Percentiles rank a stretch among this genome's conserved stretches.
These are phyloP conservation scores for Donacobius atricapilla DNA, from an alignment of 2,113 vertebrate genomes.

Conservation along the genomic window DNA sequence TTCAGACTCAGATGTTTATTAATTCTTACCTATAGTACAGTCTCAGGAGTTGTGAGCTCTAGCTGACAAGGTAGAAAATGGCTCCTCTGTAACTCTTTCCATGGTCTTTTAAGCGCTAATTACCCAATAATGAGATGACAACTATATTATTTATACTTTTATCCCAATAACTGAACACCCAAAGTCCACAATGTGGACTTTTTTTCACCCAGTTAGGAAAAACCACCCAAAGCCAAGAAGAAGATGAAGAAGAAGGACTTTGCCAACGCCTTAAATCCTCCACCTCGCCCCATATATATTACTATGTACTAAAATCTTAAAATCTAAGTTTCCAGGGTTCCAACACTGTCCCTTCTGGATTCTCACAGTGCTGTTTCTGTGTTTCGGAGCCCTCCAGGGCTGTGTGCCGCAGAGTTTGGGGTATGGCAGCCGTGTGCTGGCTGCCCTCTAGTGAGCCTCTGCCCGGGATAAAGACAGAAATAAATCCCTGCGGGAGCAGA, in stretches of 20 bases:
- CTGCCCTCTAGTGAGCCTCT: conserved; percentile 59
- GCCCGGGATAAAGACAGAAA: not conserved
- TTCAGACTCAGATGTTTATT: not conserved
- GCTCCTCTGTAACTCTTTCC: not conserved
- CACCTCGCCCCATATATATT: not conserved
- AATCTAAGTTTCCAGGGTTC: not conserved
- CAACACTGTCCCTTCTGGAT: too few species aligned
- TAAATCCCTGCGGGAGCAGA: not conserved
- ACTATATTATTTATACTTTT: not conserved
- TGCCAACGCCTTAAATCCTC: not conserved
- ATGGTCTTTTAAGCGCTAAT: not conserved
- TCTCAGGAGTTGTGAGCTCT: not conserved
- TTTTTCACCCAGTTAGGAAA: not conserved
- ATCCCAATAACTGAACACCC: not conserved
- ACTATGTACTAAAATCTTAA: not conserved
- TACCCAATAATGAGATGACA: not conserved
- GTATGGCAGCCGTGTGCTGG: not conserved
- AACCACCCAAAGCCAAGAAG: not conserved
- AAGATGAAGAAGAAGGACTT: not conserved
- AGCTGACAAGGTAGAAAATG: not conserved
- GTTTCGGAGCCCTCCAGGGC: not conserved
- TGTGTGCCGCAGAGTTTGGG: not conserved
- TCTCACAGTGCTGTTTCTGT: fast-evolving
- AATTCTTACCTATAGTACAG: not conserved
- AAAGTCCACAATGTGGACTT: not conserved